Conservation (phyloP, 2,113 vertebrate genomes). For the Raja brachyura region DNA sequence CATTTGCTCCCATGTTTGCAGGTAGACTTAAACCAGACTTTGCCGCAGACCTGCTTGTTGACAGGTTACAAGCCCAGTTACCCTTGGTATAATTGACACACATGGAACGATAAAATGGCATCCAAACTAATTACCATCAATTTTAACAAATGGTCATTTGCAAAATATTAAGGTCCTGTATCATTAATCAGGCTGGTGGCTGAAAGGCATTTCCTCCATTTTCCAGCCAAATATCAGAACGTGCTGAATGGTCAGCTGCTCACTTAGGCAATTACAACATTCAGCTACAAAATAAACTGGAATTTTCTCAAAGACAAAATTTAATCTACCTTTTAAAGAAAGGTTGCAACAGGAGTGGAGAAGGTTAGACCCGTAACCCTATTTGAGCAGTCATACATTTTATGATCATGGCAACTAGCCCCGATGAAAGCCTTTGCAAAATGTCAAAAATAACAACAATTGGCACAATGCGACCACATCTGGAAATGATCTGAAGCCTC, state of each 20-base stretch:
- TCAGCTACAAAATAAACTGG: background rate
- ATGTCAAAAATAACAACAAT: constrained; percentile 18
- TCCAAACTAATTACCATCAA: background rate
- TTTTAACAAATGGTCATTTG: background rate
- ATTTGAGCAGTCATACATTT: constrained; percentile 8
- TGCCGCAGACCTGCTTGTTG: background rate
- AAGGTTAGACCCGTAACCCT: background rate
- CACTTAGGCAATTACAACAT: background rate
- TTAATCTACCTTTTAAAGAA: background rate
- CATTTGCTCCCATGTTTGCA: background rate
- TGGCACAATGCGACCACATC: constrained; percentile 31
- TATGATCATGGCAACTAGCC: background rate
- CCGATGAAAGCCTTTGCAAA: constrained; percentile 26
- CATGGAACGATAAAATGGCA: background rate
- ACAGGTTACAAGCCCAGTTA: background rate
- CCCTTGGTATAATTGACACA: background rate
- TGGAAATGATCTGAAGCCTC: constrained; percentile 35
- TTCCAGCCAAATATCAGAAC: background rate
- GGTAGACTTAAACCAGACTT: background rate
- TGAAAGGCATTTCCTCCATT: background rate
- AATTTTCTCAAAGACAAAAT: background rate
- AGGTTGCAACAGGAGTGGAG: background rate
- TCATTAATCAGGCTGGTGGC: background rate
- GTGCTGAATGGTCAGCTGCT: background rate
- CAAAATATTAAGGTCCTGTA: too few relatives aligned